These are phyloP conservation scores for Sinodicranocentrus sp. DNA, from an alignment of 2,888 invertebrate species.

Conservation along the genomic window DNA sequence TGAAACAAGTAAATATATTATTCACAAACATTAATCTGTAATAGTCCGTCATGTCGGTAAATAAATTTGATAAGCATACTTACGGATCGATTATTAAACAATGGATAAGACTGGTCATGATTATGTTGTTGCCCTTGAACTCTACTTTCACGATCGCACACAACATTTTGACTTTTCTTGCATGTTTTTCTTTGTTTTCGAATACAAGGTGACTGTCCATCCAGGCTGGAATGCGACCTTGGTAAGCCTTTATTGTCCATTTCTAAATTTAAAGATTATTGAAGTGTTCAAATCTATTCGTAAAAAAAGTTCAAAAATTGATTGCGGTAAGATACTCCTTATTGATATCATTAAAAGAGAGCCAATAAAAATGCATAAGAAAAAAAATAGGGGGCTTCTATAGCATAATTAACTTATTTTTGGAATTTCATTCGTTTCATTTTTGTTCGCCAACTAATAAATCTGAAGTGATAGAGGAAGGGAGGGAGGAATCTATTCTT, in stretches of 20 bases:
- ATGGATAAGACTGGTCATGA: constrained; percentile 31
- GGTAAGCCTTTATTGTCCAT: constrained; percentile 47
- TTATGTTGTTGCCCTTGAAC: constrained; percentile 12
- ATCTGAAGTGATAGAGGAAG: too few species aligned
- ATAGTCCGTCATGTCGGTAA: background rate
- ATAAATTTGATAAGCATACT: background rate
- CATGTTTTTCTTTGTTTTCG: constrained; percentile 23
- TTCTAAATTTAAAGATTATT: constrained; percentile 1
- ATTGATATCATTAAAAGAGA: too few species aligned
- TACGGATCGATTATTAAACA: constrained; percentile 59
- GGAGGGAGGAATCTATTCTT: too few species aligned
- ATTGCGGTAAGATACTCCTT: too few species aligned
- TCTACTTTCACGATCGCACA: constrained; percentile 34
- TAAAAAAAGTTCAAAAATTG: too few species aligned
- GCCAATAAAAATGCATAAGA: too few species aligned
- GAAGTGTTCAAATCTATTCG: background rate
- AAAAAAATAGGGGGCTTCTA: too few species aligned
- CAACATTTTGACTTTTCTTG: constrained; percentile 32
- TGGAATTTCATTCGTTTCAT: too few species aligned
- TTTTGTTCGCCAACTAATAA: too few species aligned
- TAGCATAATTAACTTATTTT: too few species aligned
- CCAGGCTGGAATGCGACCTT: constrained; percentile 39
- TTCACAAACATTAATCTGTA: background rate
- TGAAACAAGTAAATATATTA: background rate
- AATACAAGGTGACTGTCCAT: background rate